phyloP scores from a whole-genome alignment of 2,797 vertebrate species.

The Silurus lanzhouensis region DNA sequence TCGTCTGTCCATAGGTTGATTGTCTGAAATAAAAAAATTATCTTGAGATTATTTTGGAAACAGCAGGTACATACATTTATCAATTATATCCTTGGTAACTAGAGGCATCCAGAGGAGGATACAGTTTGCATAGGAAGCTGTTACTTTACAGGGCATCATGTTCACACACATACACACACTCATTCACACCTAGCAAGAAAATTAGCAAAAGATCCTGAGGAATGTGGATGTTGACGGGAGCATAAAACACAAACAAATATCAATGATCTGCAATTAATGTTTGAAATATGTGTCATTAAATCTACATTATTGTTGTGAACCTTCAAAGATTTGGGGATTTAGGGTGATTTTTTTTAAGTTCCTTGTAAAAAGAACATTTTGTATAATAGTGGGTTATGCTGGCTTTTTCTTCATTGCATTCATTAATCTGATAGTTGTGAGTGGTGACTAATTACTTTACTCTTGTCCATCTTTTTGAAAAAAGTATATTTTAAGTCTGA shows the following conservation, averaged over 20 bases:
- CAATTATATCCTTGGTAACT: background rate
- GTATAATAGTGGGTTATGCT: background rate
- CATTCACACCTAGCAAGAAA: background rate
- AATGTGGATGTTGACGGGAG: background rate
- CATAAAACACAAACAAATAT: background rate
- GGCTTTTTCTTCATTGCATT: background rate
- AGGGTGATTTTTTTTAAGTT: background rate
- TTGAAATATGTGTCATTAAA: background rate
- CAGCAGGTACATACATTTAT: background rate
- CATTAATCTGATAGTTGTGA: background rate
- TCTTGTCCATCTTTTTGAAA: no score
- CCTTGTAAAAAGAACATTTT: background rate
- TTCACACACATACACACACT: background rate
- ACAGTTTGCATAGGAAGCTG: background rate
- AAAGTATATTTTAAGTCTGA: no score
- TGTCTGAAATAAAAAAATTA: background rate
- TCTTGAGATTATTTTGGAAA: background rate
- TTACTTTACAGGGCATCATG: background rate
- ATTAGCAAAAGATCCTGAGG: background rate
- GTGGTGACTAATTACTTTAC: background rate
- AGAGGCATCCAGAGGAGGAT: background rate
- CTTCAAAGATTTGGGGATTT: background rate
- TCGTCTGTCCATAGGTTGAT: background rate
- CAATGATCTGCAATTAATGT: background rate
- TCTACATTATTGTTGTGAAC: background rate